Evolutionary conservation across 2,888 invertebrate genomes (phyloP), one percentile per base, ranked within the genome.

Genomic region (Cylindroiulus punctatus): DNA sequence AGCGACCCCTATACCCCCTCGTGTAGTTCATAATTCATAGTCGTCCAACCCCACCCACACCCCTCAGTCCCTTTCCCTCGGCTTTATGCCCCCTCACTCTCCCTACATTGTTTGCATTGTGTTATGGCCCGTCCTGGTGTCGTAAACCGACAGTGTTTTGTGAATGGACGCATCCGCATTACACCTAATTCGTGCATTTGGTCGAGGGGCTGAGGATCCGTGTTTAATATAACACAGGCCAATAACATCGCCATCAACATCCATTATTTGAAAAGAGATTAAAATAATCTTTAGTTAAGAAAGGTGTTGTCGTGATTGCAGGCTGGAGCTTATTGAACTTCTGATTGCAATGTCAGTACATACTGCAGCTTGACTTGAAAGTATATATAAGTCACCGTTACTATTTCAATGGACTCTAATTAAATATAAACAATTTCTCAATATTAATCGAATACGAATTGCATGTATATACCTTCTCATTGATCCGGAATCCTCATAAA

Each of bases 41-140:
- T 84, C 26, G 42, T 17, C 26, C 42, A 17, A 40, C 47, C 44
- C 42, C 82, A 26, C 7, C 30, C 82, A 26, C 82, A 30, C 83
- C 82, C 12, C 82, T 42, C 42, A 30, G 5, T 76, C 32, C 32
- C 22, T 10, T 10, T 22, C 84, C 84, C 40, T 40, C 84, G 22
- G 84, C 84, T 47, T 84, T 26, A 84, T 84, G 84, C 26, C 47
- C 42, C 22, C 32, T 22, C 83, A n/a, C 19, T 36, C 42, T 47
- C 42, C 40, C 42, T 84, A 19, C 19, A 84, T 84, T 44, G 76
- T 76, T 76, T 76, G 76, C 76, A 76, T 76, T 76, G 76, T 76
- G 17, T 14, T n/a, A n/a, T n/a, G 14, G 26, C 26, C 14, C 30
- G 76, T 76, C 76, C 76, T 76, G 26, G 76, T 76, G 76, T 76